phyloP scores from a whole-genome alignment of 92 coral and sea anemone species.

The Anthopleura xanthogrammica region DNA sequence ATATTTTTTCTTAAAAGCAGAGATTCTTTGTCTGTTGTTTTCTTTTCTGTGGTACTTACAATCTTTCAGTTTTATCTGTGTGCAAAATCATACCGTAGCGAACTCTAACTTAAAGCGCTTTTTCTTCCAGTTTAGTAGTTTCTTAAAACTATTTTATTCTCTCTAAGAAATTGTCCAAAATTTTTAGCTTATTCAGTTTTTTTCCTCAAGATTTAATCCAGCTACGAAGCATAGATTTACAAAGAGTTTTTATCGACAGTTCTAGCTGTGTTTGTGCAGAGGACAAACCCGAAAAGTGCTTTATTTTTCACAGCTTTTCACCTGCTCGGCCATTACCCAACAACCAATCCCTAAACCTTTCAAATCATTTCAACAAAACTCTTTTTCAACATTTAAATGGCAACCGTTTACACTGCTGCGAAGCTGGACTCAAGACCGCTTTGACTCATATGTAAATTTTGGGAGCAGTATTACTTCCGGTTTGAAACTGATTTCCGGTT shows the following conservation, averaged over 20 bases:
- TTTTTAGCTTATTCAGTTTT: background rate
- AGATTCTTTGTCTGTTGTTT: background rate
- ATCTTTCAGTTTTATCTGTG: too few relatives aligned
- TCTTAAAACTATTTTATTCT: too few relatives aligned
- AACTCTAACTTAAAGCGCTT: too few relatives aligned
- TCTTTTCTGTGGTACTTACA: background rate
- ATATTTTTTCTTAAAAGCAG: background rate
- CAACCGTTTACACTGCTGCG: conserved; percentile 22
- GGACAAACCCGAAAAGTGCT: background rate
- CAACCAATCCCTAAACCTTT: conserved; percentile 13
- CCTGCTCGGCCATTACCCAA: conserved; percentile 4
- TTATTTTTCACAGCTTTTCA: conserved; percentile 1
- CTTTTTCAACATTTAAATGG: conserved; percentile 14
- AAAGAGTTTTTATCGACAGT: background rate
- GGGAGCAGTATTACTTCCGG: conserved; percentile 14
- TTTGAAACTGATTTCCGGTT: conserved; percentile 13
- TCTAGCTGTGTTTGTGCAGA: conserved; percentile 27
- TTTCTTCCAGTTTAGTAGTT: too few relatives aligned
- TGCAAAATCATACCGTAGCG: too few relatives aligned
- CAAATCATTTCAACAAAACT: conserved; percentile 5
- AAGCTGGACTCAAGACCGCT: conserved; percentile 14
- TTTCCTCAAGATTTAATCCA: background rate
- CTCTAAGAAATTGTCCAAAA: background rate
- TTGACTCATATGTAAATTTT: background rate
- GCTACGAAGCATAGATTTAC: background rate